Conservation (phyloP, 2,113 vertebrate genomes). For the Lamprotornis superbus region DNA sequence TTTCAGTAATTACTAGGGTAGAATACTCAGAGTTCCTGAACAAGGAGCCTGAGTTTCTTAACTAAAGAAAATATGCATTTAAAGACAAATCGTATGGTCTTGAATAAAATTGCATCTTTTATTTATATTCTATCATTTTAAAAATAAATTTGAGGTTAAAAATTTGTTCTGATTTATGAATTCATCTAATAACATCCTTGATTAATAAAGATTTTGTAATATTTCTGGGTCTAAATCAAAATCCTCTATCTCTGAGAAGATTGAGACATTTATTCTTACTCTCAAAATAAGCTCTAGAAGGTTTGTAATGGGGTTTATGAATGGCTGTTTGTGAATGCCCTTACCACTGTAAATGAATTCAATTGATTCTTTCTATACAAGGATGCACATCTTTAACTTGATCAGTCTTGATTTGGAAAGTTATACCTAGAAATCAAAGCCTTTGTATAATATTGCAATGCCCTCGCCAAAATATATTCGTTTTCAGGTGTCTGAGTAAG, state of each 20-base stretch:
- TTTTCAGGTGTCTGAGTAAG: background rate
- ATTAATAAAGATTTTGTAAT: background rate
- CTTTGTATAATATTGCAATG: background rate
- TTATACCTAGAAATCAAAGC: background rate
- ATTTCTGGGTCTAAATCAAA: conserved; percentile 55
- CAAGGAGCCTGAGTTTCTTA: background rate
- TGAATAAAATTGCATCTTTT: background rate
- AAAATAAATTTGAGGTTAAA: background rate
- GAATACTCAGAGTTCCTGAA: background rate
- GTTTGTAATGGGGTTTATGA: background rate
- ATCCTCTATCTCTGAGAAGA: background rate
- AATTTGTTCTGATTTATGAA: background rate
- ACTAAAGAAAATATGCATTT: background rate
- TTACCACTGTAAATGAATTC: background rate
- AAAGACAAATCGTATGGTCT: background rate
- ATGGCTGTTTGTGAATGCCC: background rate
- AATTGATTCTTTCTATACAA: background rate
- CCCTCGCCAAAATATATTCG: background rate
- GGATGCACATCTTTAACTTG: background rate
- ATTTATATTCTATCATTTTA: background rate
- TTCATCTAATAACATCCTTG: background rate
- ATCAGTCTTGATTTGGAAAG: background rate
- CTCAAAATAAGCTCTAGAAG: background rate
- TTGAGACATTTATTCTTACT: background rate
- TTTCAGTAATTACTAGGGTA: background rate